Evolutionary conservation across 2,113 vertebrate species (phyloP).

Genomic region (Calyptommatus sinebrachiatus): DNA sequence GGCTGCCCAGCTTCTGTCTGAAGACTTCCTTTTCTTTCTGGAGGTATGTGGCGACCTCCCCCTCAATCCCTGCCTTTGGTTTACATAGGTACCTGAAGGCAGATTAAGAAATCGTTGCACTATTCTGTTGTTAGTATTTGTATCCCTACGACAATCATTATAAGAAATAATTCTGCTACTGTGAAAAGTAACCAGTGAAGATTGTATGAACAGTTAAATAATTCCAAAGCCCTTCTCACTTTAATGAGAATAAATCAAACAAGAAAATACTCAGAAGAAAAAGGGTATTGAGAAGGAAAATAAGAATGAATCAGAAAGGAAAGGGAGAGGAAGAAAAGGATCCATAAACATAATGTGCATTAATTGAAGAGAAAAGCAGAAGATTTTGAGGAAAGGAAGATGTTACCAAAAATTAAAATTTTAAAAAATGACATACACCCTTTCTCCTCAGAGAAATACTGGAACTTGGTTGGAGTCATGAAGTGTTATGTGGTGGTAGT

Average conservation of each 20-base stretch:
- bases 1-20: no score
- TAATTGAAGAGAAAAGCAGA: background rate
- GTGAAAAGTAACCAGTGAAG: background rate
- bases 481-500: background rate
- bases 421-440: background rate
- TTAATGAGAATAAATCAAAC: background rate
- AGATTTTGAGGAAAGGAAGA: background rate
- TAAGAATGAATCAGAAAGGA: background rate
- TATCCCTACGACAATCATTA: background rate
- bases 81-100: no score
- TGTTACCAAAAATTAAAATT: background rate
- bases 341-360: no score
- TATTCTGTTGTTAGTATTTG: background rate
- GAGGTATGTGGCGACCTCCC: no score
- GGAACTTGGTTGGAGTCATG: background rate
- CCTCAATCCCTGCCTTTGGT: no score
- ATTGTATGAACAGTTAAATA: background rate
- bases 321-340: background rate
- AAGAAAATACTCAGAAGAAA: background rate
- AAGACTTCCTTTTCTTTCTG: no score
- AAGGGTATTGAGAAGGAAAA: background rate
- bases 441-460: background rate
- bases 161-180: background rate
- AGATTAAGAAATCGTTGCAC: no score
- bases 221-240: background rate